Evolutionary conservation across 2,888 invertebrate genomes (phyloP), one percentile per base, ranked within the genome.

Genomic region (Cryptocephalus moraei): DNA sequence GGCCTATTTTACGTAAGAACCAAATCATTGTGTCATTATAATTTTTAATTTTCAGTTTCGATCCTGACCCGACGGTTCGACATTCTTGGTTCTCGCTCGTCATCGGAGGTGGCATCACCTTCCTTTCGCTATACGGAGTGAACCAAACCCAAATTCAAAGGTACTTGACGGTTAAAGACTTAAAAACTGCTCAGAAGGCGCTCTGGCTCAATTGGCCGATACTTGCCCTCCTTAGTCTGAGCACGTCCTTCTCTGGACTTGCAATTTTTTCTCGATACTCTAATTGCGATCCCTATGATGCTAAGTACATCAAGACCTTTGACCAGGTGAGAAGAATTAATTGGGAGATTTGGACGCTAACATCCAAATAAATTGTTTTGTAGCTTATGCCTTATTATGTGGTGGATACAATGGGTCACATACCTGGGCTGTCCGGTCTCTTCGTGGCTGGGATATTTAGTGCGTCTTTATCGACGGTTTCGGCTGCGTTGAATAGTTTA

Each of bases 381-480:
- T 41, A 74, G 67, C 59, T 88, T 43, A 84, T 89, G 84, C 87
- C 88, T 0, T 75, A 79, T 46, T 89, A 84, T 65, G 86, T 88
- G 13, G 80, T 87, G 53, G 83, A 87, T 52, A 80, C 79, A 0
- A 81, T 93, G 83, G 73, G 77, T 0, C 62, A 76, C 43, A 70
- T 80, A 44, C 87, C 89, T 0, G 94, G 93, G 0, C 63, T 95
- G 13, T 81, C 91, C 0, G 95, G 95, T 0, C 74, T 95, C 14
- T 93, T 94, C 64, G 85, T 93, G 0, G 89, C 93, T 4, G 86
- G 93, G 3, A 86, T 95, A 50, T 92, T 94, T 65, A 91, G 91
- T 58, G 94, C 91, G 0, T 87, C 92, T 1, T 74, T 94, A 9
- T 92, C 93, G 40, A 92, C 93, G 0, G 85, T 95, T 49, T 94